Evolutionary conservation across 2,888 invertebrate species (phyloP).

Genomic region (Papilio elwesi): DNA sequence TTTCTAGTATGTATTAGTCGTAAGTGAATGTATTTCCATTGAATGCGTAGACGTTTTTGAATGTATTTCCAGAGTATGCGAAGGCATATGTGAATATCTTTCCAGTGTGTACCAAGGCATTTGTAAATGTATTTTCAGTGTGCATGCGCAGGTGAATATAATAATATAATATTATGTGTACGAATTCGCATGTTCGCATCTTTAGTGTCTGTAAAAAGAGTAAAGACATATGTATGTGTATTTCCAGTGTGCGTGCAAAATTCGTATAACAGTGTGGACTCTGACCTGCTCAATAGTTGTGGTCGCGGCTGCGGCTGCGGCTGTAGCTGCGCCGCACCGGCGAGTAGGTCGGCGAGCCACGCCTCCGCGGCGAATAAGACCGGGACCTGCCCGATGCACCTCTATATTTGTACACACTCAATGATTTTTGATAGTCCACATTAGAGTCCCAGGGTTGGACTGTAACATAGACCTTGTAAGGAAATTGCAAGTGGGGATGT

Average conservation of each 20-base stretch:
- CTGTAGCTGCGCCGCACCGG: slow-evolving; percentile 95
- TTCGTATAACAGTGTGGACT: background rate
- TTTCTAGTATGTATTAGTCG: too few relatives aligned
- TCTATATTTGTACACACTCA: slow-evolving; percentile 14
- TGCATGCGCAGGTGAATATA: too few relatives aligned
- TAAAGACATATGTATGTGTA: background rate
- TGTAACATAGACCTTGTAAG: background rate
- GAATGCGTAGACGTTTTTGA: too few relatives aligned
- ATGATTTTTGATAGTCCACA: background rate
- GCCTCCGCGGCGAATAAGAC: slow-evolving; percentile 91
- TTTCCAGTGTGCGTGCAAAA: background rate
- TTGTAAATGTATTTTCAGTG: background rate
- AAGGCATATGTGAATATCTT: too few relatives aligned
- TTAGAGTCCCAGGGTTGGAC: background rate
- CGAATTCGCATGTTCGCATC: too few relatives aligned
- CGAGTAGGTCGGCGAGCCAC: slow-evolving; percentile 97
- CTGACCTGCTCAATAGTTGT: slow-evolving; percentile 61
- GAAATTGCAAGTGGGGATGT: background rate
- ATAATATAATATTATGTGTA: too few relatives aligned
- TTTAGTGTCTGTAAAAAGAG: too few relatives aligned
- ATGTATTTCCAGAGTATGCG: too few relatives aligned
- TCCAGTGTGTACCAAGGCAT: background rate
- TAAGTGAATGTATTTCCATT: too few relatives aligned
- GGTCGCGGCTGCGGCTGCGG: slow-evolving; percentile 90
- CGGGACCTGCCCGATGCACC: slow-evolving; percentile 77